These are phyloP conservation scores for Sceloporus undulatus DNA, from an alignment of 2,113 vertebrate species.

Conservation along the genomic window DNA sequence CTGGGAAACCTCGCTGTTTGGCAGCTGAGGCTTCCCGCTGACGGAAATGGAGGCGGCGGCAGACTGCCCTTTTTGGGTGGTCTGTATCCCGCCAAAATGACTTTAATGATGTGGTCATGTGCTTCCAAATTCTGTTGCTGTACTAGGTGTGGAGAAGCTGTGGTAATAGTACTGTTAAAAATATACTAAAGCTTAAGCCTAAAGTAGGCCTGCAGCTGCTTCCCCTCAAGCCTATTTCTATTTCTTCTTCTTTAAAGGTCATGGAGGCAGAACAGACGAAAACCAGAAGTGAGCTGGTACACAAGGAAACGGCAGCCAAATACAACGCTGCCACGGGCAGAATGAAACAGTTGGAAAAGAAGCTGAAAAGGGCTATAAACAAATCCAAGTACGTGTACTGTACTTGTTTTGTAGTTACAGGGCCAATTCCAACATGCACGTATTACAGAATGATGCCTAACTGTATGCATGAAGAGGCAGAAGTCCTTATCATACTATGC, in stretches of 20 bases:
- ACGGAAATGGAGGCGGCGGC: too few species aligned
- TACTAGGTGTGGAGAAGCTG: conserved; percentile 1
- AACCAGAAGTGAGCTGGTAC: conserved; percentile 90
- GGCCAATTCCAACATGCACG: too few species aligned
- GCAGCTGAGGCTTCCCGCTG: too few species aligned
- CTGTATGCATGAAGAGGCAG: neutral
- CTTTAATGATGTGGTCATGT: neutral
- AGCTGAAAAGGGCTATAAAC: conserved; percentile 95
- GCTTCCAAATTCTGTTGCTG: neutral
- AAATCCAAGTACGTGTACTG: conserved; percentile 91
- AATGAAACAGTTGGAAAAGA: conserved; percentile 98
- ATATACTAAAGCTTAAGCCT: neutral
- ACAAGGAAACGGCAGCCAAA: conserved; percentile 94
- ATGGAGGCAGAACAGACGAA: conserved; percentile 97
- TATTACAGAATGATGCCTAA: neutral
- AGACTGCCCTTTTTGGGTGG: too few species aligned
- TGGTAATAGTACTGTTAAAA: conserved; percentile 37
- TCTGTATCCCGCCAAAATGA: too few species aligned
- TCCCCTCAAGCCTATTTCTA: conserved; percentile 25
- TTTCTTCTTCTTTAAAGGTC: conserved; percentile 80
- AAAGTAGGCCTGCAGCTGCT: conserved; percentile 17
- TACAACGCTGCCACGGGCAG: conserved; percentile 90
- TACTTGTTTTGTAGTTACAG: fast-evolving
- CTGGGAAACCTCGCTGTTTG: too few species aligned
- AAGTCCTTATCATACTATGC: too few species aligned